These are phyloP conservation scores for Proterorhinus semilunaris DNA, from an alignment of 2,113 vertebrate genomes.

Conservation along the genomic window DNA sequence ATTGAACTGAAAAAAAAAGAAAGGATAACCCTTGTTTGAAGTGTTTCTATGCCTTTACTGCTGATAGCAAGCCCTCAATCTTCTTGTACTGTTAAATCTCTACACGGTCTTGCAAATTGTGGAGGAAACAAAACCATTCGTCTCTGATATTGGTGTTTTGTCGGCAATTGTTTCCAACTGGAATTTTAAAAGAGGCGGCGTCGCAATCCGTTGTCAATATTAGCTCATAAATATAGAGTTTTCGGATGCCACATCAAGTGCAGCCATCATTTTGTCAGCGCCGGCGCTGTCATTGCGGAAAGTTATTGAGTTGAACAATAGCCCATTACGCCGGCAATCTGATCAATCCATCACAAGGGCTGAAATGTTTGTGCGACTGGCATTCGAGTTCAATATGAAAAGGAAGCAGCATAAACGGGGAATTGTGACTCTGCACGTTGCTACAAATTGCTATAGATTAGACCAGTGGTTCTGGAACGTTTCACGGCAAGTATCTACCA, in stretches of 20 bases:
- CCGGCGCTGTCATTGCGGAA: not conserved
- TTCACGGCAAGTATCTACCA: no score
- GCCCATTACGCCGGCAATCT: not conserved
- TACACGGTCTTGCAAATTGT: not conserved
- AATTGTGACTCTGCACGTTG: not conserved
- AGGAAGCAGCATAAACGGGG: not conserved
- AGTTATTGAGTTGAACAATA: constrained; percentile 10
- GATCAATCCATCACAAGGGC: constrained; percentile 8
- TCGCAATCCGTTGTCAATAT: constrained; percentile 4
- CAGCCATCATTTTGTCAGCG: constrained; percentile 6
- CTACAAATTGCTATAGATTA: not conserved
- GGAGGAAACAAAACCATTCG: not conserved
- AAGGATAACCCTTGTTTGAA: no score
- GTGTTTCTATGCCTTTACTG: no score
- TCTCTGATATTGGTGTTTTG: constrained; percentile 15
- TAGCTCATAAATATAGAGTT: constrained; percentile 14
- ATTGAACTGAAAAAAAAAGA: no score
- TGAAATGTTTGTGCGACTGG: not conserved
- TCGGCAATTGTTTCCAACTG: constrained; percentile 1
- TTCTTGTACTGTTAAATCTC: constrained; percentile 6
- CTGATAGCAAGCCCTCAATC: not conserved
- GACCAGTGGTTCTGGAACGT: no score
- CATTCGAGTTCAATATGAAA: not conserved
- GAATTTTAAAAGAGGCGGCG: constrained; percentile 19
- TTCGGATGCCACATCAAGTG: not conserved